Evolutionary conservation across 2,797 vertebrate genomes (phyloP).

Genomic region (Ambastaia sidthimunki): DNA sequence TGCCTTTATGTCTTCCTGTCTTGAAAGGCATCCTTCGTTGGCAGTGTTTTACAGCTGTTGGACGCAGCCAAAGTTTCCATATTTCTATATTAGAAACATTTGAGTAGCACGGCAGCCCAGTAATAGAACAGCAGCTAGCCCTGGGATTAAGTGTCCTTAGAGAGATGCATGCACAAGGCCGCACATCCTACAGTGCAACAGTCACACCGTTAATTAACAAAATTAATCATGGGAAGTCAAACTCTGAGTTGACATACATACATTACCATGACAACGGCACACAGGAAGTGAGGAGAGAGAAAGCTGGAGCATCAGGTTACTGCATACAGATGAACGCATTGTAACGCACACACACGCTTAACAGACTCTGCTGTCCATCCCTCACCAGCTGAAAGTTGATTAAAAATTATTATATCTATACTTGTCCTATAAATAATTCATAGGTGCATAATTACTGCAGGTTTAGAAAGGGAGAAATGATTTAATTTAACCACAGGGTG

Average conservation of each 20-base stretch:
- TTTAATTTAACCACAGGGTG: slow-evolving; percentile 64
- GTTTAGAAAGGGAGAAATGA: slow-evolving; percentile 58
- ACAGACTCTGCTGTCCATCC: slow-evolving; percentile 48
- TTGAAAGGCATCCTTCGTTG: too few species aligned
- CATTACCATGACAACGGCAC: slow-evolving; percentile 56
- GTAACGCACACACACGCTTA: slow-evolving; percentile 36
- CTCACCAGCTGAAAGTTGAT: slow-evolving; percentile 56
- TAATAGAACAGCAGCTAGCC: slow-evolving; percentile 36
- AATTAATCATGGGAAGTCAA: slow-evolving; percentile 63
- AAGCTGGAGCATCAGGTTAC: slow-evolving; percentile 51
- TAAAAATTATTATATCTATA: slow-evolving; percentile 65
- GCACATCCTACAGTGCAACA: slow-evolving; percentile 49
- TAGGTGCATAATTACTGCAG: slow-evolving; percentile 64
- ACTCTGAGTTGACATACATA: slow-evolving; percentile 51
- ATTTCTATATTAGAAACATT: slow-evolving; percentile 25
- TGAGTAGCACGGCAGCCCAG: neutral
- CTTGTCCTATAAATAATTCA: slow-evolving; percentile 64
- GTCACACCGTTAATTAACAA: slow-evolving; percentile 63
- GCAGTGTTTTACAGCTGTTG: too few species aligned
- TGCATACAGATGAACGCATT: slow-evolving; percentile 26
- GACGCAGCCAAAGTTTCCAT: neutral
- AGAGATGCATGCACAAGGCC: slow-evolving; percentile 40
- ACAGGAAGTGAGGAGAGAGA: slow-evolving; percentile 42
- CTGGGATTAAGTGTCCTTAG: slow-evolving; percentile 27
- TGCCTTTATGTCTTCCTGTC: too few species aligned